Evolutionary conservation across 2,113 vertebrate genomes (phyloP), one percentile per base, ranked within the genome.

Genomic region (Etheostoma spectabile): DNA sequence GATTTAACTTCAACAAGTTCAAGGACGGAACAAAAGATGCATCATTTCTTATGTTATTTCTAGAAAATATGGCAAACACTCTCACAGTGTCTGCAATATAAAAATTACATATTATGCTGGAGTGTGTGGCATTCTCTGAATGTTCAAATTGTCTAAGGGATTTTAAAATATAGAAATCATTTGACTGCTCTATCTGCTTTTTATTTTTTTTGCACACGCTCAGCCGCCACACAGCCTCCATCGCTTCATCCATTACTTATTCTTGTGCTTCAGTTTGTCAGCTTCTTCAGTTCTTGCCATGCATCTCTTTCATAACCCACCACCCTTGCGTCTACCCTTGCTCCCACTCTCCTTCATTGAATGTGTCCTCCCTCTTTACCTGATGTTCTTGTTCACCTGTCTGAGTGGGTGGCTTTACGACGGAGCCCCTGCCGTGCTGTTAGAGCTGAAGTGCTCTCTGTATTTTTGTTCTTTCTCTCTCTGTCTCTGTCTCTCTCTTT

Each of bases 141-240:
- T 72, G 75, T 67, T 80, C 14, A 84, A 74, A 78, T 30, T 30
- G 30, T 30, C 45, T 42, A 42, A 42, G 38, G 8, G 38, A 11
- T 69, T 63, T 61, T 63, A 53, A 82, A 27, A 68, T 46, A 71
- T 62, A 18, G 22, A 77, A 63, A 76, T 73, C 46, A 65, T 52
- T n/a, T 7, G 0, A 18, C 56, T 45, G 30, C n/a, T 77, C n/a
- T 12, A 52, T 51, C n/a, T 1, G 13, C 24, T 70, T 48, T 72
- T 52, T 62, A 79, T 33, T 35, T 22, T 59, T 65, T 69, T 77
- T 61, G 56, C 56, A 60, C 79, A 30, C 7, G 12, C 12, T 80
- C 56, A 12, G 53, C 74, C 57, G 53, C 70, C 22, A 10, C 14
- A 5, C 27, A 2, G 2, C 30, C 35, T 33, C 63, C 38, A 24